A percentile compares a stretch with the other conserved stretches of the same genome.
Conservation (phyloP, 1,140 invertebrate genomes). For the Drosophila gunungcola region DNA sequence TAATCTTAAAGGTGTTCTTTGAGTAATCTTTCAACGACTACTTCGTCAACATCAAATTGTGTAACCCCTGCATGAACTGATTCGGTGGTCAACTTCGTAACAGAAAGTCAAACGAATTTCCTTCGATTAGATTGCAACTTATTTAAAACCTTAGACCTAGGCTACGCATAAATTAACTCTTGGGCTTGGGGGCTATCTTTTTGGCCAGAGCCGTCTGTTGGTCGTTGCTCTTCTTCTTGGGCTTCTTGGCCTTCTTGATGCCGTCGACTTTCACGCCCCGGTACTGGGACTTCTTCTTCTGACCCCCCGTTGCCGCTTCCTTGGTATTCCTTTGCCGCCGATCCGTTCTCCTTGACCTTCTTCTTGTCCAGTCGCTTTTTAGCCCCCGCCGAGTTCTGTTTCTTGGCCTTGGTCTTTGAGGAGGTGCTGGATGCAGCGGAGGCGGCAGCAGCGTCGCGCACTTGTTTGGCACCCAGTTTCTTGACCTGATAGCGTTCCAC, state of each 20-base stretch:
- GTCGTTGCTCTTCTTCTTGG: conserved; percentile 63
- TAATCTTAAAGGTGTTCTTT: not conserved
- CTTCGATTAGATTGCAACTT: conserved; percentile 22
- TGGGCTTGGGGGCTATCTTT: conserved; percentile 76
- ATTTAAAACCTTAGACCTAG: conserved; percentile 13
- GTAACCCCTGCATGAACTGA: not conserved
- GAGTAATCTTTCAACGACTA: conserved; percentile 27
- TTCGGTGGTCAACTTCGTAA: conserved; percentile 15
- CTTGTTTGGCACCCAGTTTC: conserved; percentile 73
- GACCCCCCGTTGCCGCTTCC: not conserved
- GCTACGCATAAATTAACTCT: conserved; percentile 16
- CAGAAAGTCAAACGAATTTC: not conserved
- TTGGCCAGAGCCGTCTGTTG: conserved; percentile 68
- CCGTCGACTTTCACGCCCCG: conserved; percentile 72
- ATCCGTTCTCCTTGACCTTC: conserved; percentile 45
- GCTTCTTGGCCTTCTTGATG: conserved; percentile 70
- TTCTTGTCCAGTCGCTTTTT: conserved; percentile 66
- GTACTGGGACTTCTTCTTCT: conserved; percentile 74
- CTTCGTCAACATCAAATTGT: not conserved
- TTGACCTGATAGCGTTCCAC: conserved; percentile 75
- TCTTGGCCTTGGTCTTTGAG: conserved; percentile 43
- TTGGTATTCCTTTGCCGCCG: conserved; percentile 4
- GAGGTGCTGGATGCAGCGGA: conserved; percentile 15
- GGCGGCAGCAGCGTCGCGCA: conserved; percentile 49
- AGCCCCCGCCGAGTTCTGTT: conserved; percentile 43